phyloP scores from a whole-genome alignment of 2,888 invertebrate genomes.

The Boloria euphrosyne region DNA sequence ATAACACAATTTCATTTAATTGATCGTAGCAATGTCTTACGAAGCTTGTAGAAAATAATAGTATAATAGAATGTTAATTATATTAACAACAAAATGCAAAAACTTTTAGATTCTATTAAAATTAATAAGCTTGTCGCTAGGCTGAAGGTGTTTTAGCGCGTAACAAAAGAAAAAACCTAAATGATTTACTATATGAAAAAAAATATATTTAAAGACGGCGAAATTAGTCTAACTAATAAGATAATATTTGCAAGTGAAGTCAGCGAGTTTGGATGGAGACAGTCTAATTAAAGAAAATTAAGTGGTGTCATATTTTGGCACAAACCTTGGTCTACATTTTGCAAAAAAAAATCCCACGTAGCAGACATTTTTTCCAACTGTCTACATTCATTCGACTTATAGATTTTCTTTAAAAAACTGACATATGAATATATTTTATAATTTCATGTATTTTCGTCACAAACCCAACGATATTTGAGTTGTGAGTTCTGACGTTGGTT shows the following conservation, averaged over 20 bases:
- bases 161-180: no score
- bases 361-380: constrained; percentile 14
- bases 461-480: constrained; percentile 44
- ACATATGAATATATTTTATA: constrained; percentile 1
- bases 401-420: neutral
- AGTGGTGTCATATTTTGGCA: constrained; percentile 29
- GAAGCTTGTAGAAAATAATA: no score
- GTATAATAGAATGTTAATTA: no score
- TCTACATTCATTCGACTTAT: constrained; percentile 8
- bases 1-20: neutral
- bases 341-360: constrained; percentile 26
- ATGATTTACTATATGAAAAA: no score
- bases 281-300: neutral
- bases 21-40: neutral
- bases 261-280: neutral
- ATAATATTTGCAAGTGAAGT: no score
- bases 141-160: no score
- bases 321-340: constrained; percentile 23
- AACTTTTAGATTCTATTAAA: no score
- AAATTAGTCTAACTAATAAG: no score
- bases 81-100: no score
- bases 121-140: no score
- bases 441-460: neutral
- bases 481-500: constrained; percentile 57
- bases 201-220: no score